Conservation (phyloP, 2,888 invertebrate genomes). For the Epicampocera succincta region DNA sequence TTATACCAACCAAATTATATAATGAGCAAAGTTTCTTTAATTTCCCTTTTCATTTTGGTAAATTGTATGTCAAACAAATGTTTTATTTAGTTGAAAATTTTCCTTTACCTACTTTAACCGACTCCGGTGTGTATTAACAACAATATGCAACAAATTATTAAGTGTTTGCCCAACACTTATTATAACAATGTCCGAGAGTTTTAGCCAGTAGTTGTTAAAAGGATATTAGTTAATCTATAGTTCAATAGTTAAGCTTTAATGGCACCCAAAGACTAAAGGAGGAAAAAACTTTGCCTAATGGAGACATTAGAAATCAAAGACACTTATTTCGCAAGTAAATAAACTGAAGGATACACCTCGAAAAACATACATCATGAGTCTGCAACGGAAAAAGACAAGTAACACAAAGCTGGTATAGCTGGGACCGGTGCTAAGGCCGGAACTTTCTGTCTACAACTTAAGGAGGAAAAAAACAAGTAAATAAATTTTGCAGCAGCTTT, state of each 20-base stretch:
- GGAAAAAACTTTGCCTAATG: background rate
- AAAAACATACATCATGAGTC: too few relatives aligned
- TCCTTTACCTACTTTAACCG: background rate
- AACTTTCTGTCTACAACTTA: too few relatives aligned
- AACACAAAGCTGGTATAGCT: too few relatives aligned
- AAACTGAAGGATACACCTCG: too few relatives aligned
- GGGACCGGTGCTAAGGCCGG: too few relatives aligned
- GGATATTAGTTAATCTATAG: conserved; percentile 60
- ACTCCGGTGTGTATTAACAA: conserved; percentile 20
- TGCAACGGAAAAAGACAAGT: too few relatives aligned
- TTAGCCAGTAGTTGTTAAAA: conserved; percentile 53
- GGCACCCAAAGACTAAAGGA: background rate
- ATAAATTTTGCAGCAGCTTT: too few relatives aligned
- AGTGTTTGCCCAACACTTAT: conserved; percentile 61
- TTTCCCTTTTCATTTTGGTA: background rate
- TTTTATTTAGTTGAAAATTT: conserved; percentile 5
- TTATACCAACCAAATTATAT: conserved; percentile 48
- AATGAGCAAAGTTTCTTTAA: conserved; percentile 37
- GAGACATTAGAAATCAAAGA: background rate
- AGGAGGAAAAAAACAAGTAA: too few relatives aligned
- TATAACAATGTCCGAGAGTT: conserved; percentile 46
- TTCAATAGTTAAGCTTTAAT: conserved; percentile 33
- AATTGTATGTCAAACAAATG: background rate
- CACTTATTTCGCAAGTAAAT: too few relatives aligned
- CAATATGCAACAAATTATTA: conserved; percentile 55